Conservation (phyloP, 2,888 invertebrate species). For the Philereme transversata region DNA sequence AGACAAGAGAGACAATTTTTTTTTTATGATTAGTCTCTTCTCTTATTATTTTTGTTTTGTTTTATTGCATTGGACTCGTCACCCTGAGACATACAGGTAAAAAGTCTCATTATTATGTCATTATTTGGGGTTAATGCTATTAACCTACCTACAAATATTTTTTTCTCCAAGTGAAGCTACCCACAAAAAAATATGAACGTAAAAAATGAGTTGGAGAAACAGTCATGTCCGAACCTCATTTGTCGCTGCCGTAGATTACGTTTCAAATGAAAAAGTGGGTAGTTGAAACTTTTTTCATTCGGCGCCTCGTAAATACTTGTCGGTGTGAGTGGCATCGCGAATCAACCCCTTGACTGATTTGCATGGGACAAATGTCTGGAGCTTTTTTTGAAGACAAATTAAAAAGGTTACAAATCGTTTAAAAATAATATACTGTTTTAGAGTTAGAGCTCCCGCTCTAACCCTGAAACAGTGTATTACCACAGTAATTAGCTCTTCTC, state of each 20-base stretch:
- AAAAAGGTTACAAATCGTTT: constrained; percentile 1
- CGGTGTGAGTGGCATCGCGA: constrained; percentile 50
- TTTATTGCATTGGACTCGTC: too few species aligned
- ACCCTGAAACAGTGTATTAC: too few species aligned
- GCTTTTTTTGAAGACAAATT: neutral
- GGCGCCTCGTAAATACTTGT: constrained; percentile 67
- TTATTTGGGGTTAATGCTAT: too few species aligned
- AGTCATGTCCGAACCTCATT: constrained; percentile 76
- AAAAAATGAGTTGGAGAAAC: constrained; percentile 51
- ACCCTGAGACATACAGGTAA: too few species aligned
- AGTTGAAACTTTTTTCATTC: constrained; percentile 68
- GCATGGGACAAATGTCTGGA: constrained; percentile 38
- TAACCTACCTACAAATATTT: too few species aligned
- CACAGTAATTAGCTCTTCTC: too few species aligned
- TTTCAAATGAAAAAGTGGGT: constrained; percentile 78
- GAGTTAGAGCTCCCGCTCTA: too few species aligned
- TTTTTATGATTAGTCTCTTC: too few species aligned
- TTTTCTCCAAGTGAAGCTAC: constrained; percentile 44
- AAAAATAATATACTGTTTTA: too few species aligned
- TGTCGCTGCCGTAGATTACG: constrained; percentile 71
- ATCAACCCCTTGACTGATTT: constrained; percentile 74
- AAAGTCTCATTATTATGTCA: too few species aligned
- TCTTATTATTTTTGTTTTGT: too few species aligned
- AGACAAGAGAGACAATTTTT: too few species aligned
- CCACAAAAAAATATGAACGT: constrained; percentile 40